Percentiles rank a stretch among this genome's conserved stretches.
Evolutionary conservation across 2,797 vertebrate genomes (phyloP).

Genomic region (Dryobates pubescens): DNA sequence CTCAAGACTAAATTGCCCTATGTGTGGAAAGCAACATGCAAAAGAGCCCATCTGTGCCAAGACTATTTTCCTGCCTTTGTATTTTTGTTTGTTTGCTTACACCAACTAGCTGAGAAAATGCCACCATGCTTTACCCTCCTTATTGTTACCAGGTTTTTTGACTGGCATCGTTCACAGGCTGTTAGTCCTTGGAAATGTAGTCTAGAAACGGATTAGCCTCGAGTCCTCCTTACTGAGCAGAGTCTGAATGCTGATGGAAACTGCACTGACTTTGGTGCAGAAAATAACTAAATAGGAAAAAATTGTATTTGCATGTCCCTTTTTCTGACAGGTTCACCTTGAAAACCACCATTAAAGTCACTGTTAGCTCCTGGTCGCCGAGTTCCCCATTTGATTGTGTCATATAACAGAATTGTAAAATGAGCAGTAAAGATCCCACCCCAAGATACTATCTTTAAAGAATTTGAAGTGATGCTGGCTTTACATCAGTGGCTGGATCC

Average conservation of each 20-base stretch:
- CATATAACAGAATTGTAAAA: slow-evolving; percentile 30
- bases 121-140: slow-evolving; percentile 6
- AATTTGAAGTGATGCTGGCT: not conserved
- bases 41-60: slow-evolving; percentile 68
- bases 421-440: not conserved
- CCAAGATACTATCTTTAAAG: not conserved
- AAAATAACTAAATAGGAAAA: not conserved
- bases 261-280: not conserved
- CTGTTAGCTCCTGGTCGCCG: not conserved
- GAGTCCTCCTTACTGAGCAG: not conserved
- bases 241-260: not conserved
- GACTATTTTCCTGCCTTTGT: slow-evolving; percentile 59
- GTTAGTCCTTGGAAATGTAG: not conserved
- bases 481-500: not conserved
- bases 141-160: slow-evolving; percentile 7
- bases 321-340: slow-evolving; percentile 11
- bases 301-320: not conserved
- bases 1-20: slow-evolving; percentile 71
- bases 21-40: slow-evolving; percentile 62
- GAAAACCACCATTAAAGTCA: not conserved
- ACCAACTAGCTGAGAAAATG: slow-evolving; percentile 50
- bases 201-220: not conserved
- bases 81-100: slow-evolving; percentile 70
- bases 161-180: not conserved
- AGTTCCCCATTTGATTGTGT: slow-evolving; percentile 5